phyloP scores from a whole-genome alignment of 2,888 invertebrate species.

The Schizotus pectinicornis region DNA sequence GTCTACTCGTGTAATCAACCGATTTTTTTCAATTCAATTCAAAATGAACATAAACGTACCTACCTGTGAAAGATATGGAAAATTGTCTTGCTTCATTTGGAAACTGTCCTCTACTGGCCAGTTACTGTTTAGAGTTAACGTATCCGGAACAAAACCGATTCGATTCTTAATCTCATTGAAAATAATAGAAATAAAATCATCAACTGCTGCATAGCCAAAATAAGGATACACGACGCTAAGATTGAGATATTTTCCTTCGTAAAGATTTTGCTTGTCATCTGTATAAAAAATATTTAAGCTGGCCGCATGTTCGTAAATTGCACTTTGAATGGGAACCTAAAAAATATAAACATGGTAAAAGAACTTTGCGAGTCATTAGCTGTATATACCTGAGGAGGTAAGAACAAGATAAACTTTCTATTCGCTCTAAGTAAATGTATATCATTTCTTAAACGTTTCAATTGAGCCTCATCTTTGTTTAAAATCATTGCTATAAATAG shows the following conservation, averaged over 20 bases:
- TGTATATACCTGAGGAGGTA: constrained; percentile 54
- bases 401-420: constrained; percentile 46
- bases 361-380: neutral
- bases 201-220: constrained; percentile 41
- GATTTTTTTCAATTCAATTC: neutral
- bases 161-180: constrained; percentile 27
- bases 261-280: constrained; percentile 31
- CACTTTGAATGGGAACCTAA: constrained; percentile 32
- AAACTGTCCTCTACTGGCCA: constrained; percentile 62
- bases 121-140: constrained; percentile 62
- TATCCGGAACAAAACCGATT: constrained; percentile 37
- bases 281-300: constrained; percentile 45
- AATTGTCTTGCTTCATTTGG: constrained; percentile 49
- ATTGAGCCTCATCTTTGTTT: constrained; percentile 28
- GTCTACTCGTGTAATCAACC: too few relatives aligned
- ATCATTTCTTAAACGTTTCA: neutral
- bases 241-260: constrained; percentile 46
- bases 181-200: constrained; percentile 40
- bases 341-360: constrained; percentile 21
- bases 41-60: constrained; percentile 31
- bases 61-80: constrained; percentile 64
- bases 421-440: neutral
- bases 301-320: constrained; percentile 40
- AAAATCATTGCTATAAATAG: constrained; percentile 45
- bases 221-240: constrained; percentile 52